Percentiles rank a stretch among this genome's conserved stretches.
These are phyloP conservation scores for Choreutis nemorana DNA, from an alignment of 2,888 invertebrate species.

Conservation along the genomic window DNA sequence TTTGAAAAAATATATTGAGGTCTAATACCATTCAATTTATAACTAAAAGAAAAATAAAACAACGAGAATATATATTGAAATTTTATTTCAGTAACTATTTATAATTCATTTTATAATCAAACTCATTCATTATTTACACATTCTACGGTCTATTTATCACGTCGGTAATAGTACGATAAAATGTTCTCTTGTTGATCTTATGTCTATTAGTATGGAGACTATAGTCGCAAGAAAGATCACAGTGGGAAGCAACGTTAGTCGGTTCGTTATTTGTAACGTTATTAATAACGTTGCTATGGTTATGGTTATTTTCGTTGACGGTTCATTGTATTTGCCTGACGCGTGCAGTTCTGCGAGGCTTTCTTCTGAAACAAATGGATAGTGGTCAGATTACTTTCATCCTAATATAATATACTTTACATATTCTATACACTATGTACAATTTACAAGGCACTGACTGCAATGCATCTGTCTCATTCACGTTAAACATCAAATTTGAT, in stretches of 20 bases:
- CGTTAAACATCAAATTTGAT: no score
- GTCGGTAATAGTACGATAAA: conserved; percentile 40
- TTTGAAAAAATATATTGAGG: conserved; percentile 22
- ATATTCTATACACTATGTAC: no score
- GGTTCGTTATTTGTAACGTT: conserved; percentile 23
- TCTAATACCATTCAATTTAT: neutral
- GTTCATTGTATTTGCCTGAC: conserved; percentile 25
- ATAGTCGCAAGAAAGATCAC: conserved; percentile 28
- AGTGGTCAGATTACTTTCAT: no score
- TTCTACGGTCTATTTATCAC: conserved; percentile 33
- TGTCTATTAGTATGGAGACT: conserved; percentile 21
- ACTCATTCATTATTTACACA: conserved; percentile 25
- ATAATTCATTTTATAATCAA: conserved; percentile 30
- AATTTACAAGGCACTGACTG: no score
- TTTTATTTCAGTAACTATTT: conserved; percentile 55
- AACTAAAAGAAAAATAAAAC: no score
- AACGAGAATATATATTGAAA: conserved; percentile 44
- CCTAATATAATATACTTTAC: no score
- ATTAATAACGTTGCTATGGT: conserved; percentile 24
- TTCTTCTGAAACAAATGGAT: conserved; percentile 57
- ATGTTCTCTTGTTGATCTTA: conserved; percentile 23
- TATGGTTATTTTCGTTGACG: conserved; percentile 24
- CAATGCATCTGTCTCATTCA: no score
- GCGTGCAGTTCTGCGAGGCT: conserved; percentile 60
- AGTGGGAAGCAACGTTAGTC: conserved; percentile 22